Evolutionary conservation across 2,888 invertebrate genomes (phyloP).

Genomic region (Drosophila falleni): DNA sequence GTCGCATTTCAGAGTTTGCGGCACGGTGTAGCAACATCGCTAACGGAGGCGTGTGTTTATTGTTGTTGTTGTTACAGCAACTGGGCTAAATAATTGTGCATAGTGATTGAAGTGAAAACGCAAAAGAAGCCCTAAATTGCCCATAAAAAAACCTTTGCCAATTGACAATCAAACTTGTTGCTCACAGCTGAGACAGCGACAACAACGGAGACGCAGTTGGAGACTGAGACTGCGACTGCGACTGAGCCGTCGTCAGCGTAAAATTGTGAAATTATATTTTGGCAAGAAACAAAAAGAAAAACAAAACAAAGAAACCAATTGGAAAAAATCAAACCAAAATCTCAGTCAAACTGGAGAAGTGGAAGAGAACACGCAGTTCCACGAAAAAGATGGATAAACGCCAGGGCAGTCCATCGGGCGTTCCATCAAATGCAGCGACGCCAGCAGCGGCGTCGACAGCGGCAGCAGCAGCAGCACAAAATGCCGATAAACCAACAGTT

Average conservation of each 20-base stretch:
- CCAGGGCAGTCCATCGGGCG: slow-evolving; percentile 57
- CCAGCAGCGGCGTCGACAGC: slow-evolving; percentile 22
- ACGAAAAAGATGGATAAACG: slow-evolving; percentile 81
- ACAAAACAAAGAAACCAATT: slow-evolving; percentile 6
- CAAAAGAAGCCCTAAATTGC: slow-evolving; percentile 52
- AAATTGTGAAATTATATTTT: slow-evolving; percentile 29
- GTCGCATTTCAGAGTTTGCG: slow-evolving; percentile 37
- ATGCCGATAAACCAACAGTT: slow-evolving; percentile 79
- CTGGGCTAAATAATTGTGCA: slow-evolving; percentile 15
- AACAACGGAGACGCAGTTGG: not conserved
- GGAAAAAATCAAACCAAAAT: slow-evolving; percentile 5
- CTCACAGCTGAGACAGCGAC: slow-evolving; percentile 15
- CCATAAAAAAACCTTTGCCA: slow-evolving; percentile 5
- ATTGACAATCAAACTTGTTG: slow-evolving; percentile 45
- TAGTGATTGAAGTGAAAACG: slow-evolving; percentile 24
- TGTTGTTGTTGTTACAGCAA: slow-evolving; percentile 8
- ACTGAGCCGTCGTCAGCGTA: slow-evolving; percentile 18
- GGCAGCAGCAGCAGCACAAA: slow-evolving; percentile 31
- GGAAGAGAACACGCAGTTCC: slow-evolving; percentile 84
- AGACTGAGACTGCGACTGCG: slow-evolving; percentile 9
- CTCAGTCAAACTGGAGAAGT: slow-evolving; percentile 82
- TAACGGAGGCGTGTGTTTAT: slow-evolving; percentile 42
- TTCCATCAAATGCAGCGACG: slow-evolving; percentile 20
- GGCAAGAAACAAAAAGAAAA: not conserved
- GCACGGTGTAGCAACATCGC: slow-evolving; percentile 18